Evolutionary conservation across 2,888 invertebrate genomes (phyloP).

Genomic region (Plagiodera versicolora): DNA sequence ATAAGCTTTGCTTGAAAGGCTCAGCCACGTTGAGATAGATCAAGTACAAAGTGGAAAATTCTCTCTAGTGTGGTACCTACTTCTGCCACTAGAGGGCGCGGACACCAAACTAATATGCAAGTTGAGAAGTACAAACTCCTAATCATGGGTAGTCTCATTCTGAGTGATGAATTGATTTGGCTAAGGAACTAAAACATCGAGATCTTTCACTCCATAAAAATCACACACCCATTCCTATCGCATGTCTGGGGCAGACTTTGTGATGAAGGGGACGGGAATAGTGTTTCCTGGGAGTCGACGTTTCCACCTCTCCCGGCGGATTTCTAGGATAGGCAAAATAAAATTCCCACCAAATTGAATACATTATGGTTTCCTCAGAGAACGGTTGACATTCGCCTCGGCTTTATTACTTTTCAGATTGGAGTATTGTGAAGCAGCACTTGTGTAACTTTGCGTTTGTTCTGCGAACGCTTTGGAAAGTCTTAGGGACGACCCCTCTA

Average conservation of each 20-base stretch:
- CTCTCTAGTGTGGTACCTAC: too few relatives aligned
- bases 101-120: too few relatives aligned
- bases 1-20: constrained; percentile 15
- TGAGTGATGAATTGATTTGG: too few relatives aligned
- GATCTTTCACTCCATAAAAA: neutral
- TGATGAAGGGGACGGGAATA: constrained; percentile 18
- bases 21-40: too few relatives aligned
- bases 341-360: constrained; percentile 24
- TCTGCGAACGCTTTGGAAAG: too few relatives aligned
- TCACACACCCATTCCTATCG: constrained; percentile 17
- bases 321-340: constrained; percentile 19
- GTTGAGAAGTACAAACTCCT: too few relatives aligned
- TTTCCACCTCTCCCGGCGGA: constrained; percentile 19
- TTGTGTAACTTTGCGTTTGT: neutral
- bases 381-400: constrained; percentile 7
- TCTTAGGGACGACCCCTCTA: too few relatives aligned
- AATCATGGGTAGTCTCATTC: too few relatives aligned
- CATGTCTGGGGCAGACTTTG: constrained; percentile 21
- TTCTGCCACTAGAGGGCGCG: too few relatives aligned
- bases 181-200: too few relatives aligned
- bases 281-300: constrained; percentile 20
- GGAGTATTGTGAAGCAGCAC: neutral
- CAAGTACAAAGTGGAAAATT: neutral
- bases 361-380: constrained; percentile 14
- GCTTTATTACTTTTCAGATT: constrained; percentile 7